These are phyloP conservation scores for Psammodynastes pulverulentus DNA, from an alignment of 2,113 vertebrate species.

Conservation along the genomic window DNA sequence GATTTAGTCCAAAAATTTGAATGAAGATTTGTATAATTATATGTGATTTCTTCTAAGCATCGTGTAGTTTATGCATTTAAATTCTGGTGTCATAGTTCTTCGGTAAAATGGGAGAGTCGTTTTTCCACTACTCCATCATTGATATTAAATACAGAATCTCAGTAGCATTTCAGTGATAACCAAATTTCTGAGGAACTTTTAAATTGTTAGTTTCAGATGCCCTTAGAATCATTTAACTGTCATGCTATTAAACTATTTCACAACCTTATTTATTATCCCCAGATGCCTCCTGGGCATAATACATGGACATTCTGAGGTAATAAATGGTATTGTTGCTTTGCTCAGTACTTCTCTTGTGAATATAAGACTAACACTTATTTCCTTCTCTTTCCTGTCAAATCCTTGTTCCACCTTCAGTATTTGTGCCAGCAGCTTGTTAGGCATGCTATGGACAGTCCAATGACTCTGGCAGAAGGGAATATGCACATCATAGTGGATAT, in stretches of 20 bases:
- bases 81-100: neutral
- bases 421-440: neutral
- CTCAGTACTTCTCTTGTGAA: neutral
- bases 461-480: neutral
- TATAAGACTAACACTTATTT: neutral
- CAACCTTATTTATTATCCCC: neutral
- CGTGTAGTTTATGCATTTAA: neutral
- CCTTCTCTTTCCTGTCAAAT: neutral
- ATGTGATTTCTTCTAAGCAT: neutral
- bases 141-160: neutral
- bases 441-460: neutral
- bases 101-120: neutral
- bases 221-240: conserved; percentile 45
- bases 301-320: neutral
- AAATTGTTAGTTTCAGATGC: conserved; percentile 30
- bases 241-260: neutral
- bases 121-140: neutral
- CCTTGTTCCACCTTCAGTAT: neutral
- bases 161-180: neutral
- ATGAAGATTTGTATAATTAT: neutral
- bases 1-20: neutral
- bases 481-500: neutral
- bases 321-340: neutral
- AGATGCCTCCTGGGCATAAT: neutral
- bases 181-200: conserved; percentile 38